Evolutionary conservation across 2,113 vertebrate genomes (phyloP).

Genomic region (Xenopus borealis): DNA sequence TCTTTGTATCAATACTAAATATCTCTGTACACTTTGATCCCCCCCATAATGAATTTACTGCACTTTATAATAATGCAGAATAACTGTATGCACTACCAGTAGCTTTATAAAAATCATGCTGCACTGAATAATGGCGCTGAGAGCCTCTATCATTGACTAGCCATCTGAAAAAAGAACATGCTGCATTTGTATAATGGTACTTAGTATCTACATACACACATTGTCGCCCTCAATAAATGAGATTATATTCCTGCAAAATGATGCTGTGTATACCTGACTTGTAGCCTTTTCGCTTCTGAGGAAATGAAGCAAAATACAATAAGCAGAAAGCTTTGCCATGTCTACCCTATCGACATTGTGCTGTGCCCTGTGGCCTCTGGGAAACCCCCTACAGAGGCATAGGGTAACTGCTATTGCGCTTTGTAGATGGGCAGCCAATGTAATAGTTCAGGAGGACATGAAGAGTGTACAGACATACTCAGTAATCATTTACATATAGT

Average conservation of each 20-base stretch:
- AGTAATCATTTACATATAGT: slow-evolving; percentile 29
- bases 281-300: slow-evolving; percentile 35
- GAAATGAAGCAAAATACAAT: slow-evolving; percentile 19
- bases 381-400: slow-evolving; percentile 7
- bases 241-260: slow-evolving; percentile 13
- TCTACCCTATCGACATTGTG: slow-evolving; percentile 41
- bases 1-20: neutral
- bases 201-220: slow-evolving; percentile 42
- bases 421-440: slow-evolving; percentile 34
- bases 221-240: slow-evolving; percentile 19
- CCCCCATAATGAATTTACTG: slow-evolving; percentile 15
- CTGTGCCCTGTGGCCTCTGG: slow-evolving; percentile 34
- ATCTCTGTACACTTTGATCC: slow-evolving; percentile 29
- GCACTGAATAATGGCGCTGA: slow-evolving; percentile 37
- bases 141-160: slow-evolving; percentile 29
- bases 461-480: slow-evolving; percentile 44
- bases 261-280: slow-evolving; percentile 32
- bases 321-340: slow-evolving; percentile 26
- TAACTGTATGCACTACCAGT: slow-evolving; percentile 37
- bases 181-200: slow-evolving; percentile 33
- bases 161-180: slow-evolving; percentile 38
- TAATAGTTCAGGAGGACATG: slow-evolving; percentile 4
- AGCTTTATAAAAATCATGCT: slow-evolving; percentile 41
- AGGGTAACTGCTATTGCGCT: slow-evolving; percentile 42
- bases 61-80: slow-evolving; percentile 37